These are phyloP conservation scores for Drosophila affinis DNA, from an alignment of 2,888 invertebrate genomes.

Conservation along the genomic window DNA sequence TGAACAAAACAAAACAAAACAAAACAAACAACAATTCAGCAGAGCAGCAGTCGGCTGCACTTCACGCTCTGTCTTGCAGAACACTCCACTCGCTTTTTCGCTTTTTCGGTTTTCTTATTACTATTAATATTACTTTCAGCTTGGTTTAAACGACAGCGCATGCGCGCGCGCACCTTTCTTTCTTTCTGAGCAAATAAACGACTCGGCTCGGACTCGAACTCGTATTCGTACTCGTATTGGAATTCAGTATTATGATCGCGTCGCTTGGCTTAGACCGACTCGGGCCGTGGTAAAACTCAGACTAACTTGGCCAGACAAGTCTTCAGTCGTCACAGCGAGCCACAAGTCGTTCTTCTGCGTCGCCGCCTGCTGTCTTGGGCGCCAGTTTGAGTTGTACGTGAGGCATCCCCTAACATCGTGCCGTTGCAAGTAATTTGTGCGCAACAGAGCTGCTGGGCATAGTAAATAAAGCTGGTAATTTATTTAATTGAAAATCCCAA, in stretches of 20 bases:
- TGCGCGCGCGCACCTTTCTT: constrained; percentile 37
- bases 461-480: no score
- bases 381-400: no score
- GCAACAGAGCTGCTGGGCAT: no score
- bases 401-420: no score
- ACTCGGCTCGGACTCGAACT: constrained; percentile 13
- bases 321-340: constrained; percentile 1
- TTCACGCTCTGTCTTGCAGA: constrained; percentile 80
- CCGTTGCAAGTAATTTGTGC: no score
- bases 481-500: no score
- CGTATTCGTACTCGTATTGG: not conserved
- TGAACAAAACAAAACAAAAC: constrained; percentile 39
- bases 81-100: constrained; percentile 51
- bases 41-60: constrained; percentile 56
- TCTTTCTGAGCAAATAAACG: not conserved
- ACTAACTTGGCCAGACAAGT: constrained; percentile 58
- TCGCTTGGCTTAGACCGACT: constrained; percentile 47
- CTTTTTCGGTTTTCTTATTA: constrained; percentile 34
- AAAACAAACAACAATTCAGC: constrained; percentile 38
- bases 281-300: constrained; percentile 56
- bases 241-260: not conserved
- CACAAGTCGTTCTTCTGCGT: no score
- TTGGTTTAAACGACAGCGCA: constrained; percentile 11
- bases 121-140: constrained; percentile 5
- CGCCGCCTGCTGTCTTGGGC: no score